These are phyloP conservation scores for Papilio gigon DNA, from an alignment of 2,888 invertebrate species.

Conservation along the genomic window DNA sequence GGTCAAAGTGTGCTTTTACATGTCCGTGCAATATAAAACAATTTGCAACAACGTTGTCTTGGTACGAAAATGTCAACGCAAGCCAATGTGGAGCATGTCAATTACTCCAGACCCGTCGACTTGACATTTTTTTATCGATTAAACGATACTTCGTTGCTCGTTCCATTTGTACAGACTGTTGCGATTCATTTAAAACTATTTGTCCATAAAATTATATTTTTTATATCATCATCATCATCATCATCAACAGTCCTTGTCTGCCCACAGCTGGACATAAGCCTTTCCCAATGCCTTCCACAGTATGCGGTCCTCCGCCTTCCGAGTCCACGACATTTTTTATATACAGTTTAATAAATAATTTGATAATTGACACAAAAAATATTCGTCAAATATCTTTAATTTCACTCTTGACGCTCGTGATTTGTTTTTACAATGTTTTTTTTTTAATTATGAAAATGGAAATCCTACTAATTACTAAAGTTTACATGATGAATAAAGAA, in stretches of 20 bases:
- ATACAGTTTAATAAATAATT: neutral
- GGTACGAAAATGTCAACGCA: constrained; percentile 24
- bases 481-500: too few relatives aligned
- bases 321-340: too few relatives aligned
- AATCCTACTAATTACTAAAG: too few relatives aligned
- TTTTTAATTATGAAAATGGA: too few relatives aligned
- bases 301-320: too few relatives aligned
- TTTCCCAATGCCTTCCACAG: too few relatives aligned
- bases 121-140: constrained; percentile 39
- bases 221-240: too few relatives aligned
- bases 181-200: constrained; percentile 4
- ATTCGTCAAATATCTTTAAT: too few relatives aligned
- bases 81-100: constrained; percentile 27
- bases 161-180: constrained; percentile 7
- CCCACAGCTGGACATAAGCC: too few relatives aligned
- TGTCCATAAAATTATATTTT: neutral
- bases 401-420: too few relatives aligned
- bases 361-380: neutral
- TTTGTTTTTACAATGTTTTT: too few relatives aligned
- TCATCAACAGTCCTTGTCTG: too few relatives aligned
- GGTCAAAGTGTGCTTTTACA: constrained; percentile 29
- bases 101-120: constrained; percentile 20
- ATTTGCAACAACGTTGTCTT: constrained; percentile 22
- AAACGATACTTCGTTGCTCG: constrained; percentile 9
- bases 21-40: neutral